Percentiles rank a stretch among this genome's conserved stretches.
Conservation (phyloP, 1,140 invertebrate genomes). For the Ceratoteleas bidentatus region DNA sequence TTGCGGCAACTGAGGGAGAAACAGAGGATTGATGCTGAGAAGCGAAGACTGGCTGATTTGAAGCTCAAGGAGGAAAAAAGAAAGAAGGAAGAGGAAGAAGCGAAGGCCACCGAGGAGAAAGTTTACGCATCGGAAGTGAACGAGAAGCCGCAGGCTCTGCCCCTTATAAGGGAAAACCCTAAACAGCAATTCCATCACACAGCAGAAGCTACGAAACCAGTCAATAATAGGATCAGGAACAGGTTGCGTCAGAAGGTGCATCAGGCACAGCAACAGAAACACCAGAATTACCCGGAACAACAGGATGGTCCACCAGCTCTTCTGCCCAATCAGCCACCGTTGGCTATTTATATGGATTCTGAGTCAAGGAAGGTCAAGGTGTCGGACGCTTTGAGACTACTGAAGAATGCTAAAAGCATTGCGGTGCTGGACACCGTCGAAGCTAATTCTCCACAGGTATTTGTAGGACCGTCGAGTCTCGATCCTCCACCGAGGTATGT, state of each 20-base stretch:
- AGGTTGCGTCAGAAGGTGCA: slow-evolving; percentile 41
- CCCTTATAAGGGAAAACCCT: slow-evolving; percentile 62
- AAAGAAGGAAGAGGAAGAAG: slow-evolving; percentile 63
- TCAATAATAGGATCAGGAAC: slow-evolving; percentile 55
- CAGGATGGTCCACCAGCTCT: slow-evolving; percentile 59
- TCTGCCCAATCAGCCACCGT: slow-evolving; percentile 88
- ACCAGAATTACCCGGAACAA: slow-evolving; percentile 72
- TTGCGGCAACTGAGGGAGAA: slow-evolving; percentile 73
- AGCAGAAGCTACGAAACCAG: slow-evolving; percentile 55
- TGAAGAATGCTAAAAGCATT: slow-evolving; percentile 87
- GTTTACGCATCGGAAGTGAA: slow-evolving; percentile 30
- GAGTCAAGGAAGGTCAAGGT: slow-evolving; percentile 82
- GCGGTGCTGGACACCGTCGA: slow-evolving; percentile 88
- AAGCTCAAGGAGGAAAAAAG: slow-evolving; percentile 68
- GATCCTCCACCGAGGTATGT: slow-evolving; percentile 86
- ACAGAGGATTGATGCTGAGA: slow-evolving; percentile 69
- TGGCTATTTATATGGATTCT: slow-evolving; percentile 88
- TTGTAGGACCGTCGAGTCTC: slow-evolving; percentile 89
- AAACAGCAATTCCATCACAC: slow-evolving; percentile 62
- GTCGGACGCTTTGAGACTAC: slow-evolving; percentile 85
- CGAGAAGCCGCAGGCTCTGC: slow-evolving; percentile 58
- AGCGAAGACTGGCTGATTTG: slow-evolving; percentile 63
- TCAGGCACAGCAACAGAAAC: slow-evolving; percentile 64
- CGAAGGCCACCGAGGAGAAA: slow-evolving; percentile 32
- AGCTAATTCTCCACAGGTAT: slow-evolving; percentile 86